A percentile compares a stretch with the other conserved stretches of the same genome.
Evolutionary conservation across 1,140 invertebrate species (phyloP).

Genomic region (Drosophila lini): DNA sequence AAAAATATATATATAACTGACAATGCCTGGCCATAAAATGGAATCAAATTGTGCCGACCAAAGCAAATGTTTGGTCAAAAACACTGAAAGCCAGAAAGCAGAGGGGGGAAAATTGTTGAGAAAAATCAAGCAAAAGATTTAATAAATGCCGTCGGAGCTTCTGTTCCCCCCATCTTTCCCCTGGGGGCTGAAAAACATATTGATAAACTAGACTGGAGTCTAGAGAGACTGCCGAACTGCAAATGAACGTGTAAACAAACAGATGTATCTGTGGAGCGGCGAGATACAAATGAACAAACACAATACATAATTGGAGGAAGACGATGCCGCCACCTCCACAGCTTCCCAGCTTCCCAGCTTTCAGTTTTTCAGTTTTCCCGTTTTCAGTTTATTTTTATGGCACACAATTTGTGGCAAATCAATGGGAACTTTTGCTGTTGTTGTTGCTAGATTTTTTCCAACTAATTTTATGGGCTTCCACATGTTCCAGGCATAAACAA

Average conservation of each 20-base stretch:
- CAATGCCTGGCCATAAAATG: constrained; percentile 69
- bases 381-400: constrained; percentile 70
- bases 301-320: constrained; percentile 48
- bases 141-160: constrained; percentile 42
- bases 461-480: constrained; percentile 63
- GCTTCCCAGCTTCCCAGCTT: constrained; percentile 16
- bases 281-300: constrained; percentile 68
- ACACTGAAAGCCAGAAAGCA: constrained; percentile 10
- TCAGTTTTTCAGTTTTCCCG: constrained; percentile 19
- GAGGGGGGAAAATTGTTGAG: constrained; percentile 18
- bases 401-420: constrained; percentile 80
- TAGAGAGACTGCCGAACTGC: constrained; percentile 15
- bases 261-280: constrained; percentile 50
- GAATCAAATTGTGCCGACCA: constrained; percentile 70
- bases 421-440: constrained; percentile 54
- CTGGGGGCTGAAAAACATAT: constrained; percentile 30
- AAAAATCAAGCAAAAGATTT: constrained; percentile 51
- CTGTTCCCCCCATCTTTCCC: background rate
- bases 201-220: constrained; percentile 40
- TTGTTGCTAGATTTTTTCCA: constrained; percentile 2
- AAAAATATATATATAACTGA: constrained; percentile 30
- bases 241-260: constrained; percentile 58
- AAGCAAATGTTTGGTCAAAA: constrained; percentile 66
- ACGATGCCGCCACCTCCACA: background rate
- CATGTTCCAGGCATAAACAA: constrained; percentile 72